phyloP scores from a whole-genome alignment of 2,888 invertebrate species.

The Epicampocera succincta region DNA sequence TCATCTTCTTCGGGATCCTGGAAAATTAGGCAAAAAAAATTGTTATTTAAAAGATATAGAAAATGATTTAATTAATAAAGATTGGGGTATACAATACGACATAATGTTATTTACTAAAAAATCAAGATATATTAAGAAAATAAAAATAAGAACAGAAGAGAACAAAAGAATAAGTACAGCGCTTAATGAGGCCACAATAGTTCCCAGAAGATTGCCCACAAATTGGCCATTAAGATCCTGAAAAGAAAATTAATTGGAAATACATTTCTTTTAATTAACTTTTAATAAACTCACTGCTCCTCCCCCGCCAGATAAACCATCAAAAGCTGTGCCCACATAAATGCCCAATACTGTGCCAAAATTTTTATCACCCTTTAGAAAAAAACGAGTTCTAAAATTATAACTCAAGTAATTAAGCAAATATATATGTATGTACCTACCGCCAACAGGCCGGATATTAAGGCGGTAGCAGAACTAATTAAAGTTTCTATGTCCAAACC shows the following conservation, averaged over 20 bases:
- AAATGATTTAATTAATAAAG: background rate
- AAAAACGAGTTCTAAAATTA: conserved; percentile 10
- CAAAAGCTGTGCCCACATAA: conserved; percentile 80
- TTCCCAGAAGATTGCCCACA: conserved; percentile 80
- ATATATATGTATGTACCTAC: conserved; percentile 64
- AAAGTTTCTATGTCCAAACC: conserved; percentile 80
- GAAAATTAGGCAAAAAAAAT: conserved; percentile 22
- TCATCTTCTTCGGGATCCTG: conserved; percentile 81
- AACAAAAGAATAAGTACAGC: conserved; percentile 77
- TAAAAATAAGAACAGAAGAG: conserved; percentile 39
- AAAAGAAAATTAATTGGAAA: conserved; percentile 57
- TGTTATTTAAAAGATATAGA: background rate
- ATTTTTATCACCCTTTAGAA: conserved; percentile 78
- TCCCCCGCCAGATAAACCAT: conserved; percentile 81
- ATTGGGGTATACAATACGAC: conserved; percentile 18
- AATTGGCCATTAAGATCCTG: conserved; percentile 81
- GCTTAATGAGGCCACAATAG: conserved; percentile 80
- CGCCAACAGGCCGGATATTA: conserved; percentile 78
- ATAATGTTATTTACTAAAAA: conserved; percentile 50
- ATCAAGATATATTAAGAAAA: background rate
- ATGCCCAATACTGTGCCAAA: conserved; percentile 80
- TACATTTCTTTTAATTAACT: background rate
- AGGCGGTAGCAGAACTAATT: conserved; percentile 77
- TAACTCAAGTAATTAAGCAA: background rate
- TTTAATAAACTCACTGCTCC: conserved; percentile 78